These are phyloP conservation scores for Trissoscelio sp. DNA, from an alignment of 2,888 invertebrate species.

Conservation along the genomic window DNA sequence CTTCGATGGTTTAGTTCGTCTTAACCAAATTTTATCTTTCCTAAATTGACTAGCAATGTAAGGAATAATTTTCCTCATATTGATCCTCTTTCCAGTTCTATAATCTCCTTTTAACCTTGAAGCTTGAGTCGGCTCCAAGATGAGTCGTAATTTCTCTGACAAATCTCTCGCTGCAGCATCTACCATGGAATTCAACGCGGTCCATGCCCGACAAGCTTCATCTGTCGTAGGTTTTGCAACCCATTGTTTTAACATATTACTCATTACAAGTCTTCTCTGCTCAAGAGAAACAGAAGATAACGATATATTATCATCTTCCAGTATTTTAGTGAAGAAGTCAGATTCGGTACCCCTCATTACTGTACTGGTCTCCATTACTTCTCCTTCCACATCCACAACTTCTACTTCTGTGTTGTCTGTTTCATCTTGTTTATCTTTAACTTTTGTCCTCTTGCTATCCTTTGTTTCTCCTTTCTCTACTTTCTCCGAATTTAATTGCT, in stretches of 20 bases:
- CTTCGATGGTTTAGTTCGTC: slow-evolving; percentile 97
- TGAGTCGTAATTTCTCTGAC: slow-evolving; percentile 96
- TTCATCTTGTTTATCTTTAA: slow-evolving; percentile 25
- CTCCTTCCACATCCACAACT: slow-evolving; percentile 89
- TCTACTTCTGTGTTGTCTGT: slow-evolving; percentile 30
- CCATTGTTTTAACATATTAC: slow-evolving; percentile 78
- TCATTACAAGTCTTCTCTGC: slow-evolving; percentile 75
- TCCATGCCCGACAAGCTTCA: slow-evolving; percentile 86
- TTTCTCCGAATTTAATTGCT: slow-evolving; percentile 84
- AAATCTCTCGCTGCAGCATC: slow-evolving; percentile 90
- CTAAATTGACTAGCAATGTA: slow-evolving; percentile 99
- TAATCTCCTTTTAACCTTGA: slow-evolving; percentile 97
- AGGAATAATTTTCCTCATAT: slow-evolving; percentile 99
- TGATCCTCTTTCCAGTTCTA: slow-evolving; percentile 97
- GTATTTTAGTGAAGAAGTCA: slow-evolving; percentile 88
- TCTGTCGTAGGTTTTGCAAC: slow-evolving; percentile 80
- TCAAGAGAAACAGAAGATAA: slow-evolving; percentile 66
- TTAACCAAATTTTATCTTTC: slow-evolving; percentile 99
- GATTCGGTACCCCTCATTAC: slow-evolving; percentile 89
- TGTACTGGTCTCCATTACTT: slow-evolving; percentile 87
- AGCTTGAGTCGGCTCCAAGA: slow-evolving; percentile 97
- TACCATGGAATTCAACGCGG: slow-evolving; percentile 86
- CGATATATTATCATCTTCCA: slow-evolving; percentile 50
- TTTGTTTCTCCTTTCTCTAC: slow-evolving; percentile 83
- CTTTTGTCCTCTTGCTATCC: slow-evolving; percentile 70